These are phyloP conservation scores for Fragariocoptes setiger DNA, from an alignment of 1,140 invertebrate species.

Conservation along the genomic window DNA sequence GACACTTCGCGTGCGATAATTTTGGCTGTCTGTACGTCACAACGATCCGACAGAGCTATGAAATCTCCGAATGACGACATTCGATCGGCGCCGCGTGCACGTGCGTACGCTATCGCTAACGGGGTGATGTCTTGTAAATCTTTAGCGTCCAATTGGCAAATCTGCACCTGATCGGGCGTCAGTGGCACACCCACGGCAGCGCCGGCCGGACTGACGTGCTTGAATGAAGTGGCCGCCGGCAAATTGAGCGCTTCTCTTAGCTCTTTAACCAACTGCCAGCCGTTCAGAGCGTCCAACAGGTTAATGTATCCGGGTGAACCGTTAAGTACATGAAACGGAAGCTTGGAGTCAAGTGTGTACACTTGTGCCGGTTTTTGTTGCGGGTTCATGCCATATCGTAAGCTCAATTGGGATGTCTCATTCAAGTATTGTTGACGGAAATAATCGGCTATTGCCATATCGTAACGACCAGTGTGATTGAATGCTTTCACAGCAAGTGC, in stretches of 20 bases:
- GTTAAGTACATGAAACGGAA: conserved; percentile 68
- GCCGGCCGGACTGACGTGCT: conserved; percentile 39
- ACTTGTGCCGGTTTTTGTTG: conserved; percentile 87
- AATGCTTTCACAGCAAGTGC: conserved; percentile 57
- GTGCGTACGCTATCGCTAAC: conserved; percentile 67
- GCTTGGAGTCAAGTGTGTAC: conserved; percentile 38
- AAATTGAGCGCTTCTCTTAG: conserved; percentile 38
- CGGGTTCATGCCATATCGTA: conserved; percentile 91
- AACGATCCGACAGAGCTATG: conserved; percentile 62
- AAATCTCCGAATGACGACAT: conserved; percentile 99
- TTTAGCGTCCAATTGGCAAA: conserved; percentile 54
- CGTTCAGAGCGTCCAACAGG: conserved; percentile 82
- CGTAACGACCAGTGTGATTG: conserved; percentile 76
- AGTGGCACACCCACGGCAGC: conserved; percentile 61
- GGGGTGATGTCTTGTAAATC: conserved; percentile 48
- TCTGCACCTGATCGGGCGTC: conserved; percentile 33
- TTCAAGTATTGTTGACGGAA: conserved; percentile 60
- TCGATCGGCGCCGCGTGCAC: conserved; percentile 72
- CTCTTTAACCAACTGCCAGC: conserved; percentile 77
- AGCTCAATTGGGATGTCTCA: conserved; percentile 38
- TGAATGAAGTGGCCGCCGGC: conserved; percentile 83
- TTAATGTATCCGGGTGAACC: conserved; percentile 91
- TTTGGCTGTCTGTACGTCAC: conserved; percentile 49
- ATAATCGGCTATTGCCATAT: conserved; percentile 72
- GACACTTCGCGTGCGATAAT: conserved; percentile 47